These are phyloP conservation scores for Camponotus fellah DNA, from an alignment of 2,888 invertebrate species.

Conservation along the genomic window DNA sequence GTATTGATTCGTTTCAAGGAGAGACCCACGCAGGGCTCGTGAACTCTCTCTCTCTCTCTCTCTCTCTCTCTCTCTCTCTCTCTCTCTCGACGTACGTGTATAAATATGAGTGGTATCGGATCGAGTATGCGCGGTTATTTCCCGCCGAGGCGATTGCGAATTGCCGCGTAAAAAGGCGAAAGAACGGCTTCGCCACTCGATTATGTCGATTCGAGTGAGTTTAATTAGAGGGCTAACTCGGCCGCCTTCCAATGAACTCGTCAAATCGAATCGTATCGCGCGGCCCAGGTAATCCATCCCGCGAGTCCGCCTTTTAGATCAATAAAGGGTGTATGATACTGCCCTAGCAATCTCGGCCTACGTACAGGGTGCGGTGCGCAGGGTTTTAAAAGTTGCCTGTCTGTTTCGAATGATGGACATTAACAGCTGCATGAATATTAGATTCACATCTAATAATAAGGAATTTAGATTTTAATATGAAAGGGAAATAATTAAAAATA, in stretches of 20 bases:
- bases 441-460: not conserved
- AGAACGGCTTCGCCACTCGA: not conserved
- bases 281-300: constrained; percentile 25
- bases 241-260: constrained; percentile 15
- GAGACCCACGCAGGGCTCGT: constrained; percentile 65
- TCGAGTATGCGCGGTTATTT: constrained; percentile 70
- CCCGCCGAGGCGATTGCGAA: constrained; percentile 32
- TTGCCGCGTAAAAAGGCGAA: constrained; percentile 27
- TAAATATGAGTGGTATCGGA: constrained; percentile 66
- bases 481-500: not conserved
- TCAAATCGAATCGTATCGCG: constrained; percentile 10
- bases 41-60: constrained; percentile 14
- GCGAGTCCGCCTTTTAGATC: constrained; percentile 49
- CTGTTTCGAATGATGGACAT: not conserved
- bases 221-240: constrained; percentile 2
- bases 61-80: not conserved
- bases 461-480: not conserved
- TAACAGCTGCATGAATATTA: not conserved
- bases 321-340: constrained; percentile 45
- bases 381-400: constrained; percentile 7
- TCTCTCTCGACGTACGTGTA: constrained; percentile 37
- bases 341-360: constrained; percentile 40
- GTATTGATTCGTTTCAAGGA: constrained; percentile 73
- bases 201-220: not conserved
- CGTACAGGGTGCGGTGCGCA: constrained; percentile 24